A percentile compares a stretch with the other conserved stretches of the same genome.
These are phyloP conservation scores for Catharus fuscescens DNA, from an alignment of 2,113 vertebrate species.

Conservation along the genomic window DNA sequence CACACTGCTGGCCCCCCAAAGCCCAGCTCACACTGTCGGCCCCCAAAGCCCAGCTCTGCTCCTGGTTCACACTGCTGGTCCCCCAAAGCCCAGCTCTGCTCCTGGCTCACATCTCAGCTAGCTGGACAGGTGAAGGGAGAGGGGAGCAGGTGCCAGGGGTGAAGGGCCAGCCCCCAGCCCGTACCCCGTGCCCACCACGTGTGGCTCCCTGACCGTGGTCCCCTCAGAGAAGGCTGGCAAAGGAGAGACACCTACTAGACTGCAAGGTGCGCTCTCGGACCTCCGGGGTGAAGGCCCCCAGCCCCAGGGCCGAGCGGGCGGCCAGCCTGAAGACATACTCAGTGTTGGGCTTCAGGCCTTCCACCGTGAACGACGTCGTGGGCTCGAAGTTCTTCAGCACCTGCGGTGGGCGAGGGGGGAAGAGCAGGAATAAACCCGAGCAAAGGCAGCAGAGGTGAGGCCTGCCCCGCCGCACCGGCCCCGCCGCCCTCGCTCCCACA, in stretches of 20 bases:
- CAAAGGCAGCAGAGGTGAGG: background rate
- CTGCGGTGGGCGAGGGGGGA: conserved; percentile 62
- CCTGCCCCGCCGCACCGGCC: background rate
- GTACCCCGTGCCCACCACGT: too few species aligned
- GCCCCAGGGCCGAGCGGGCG: conserved; percentile 90
- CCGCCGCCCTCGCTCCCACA: too few species aligned
- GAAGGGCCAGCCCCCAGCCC: background rate
- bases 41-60: background rate
- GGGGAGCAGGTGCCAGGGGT: background rate
- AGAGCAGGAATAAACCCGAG: background rate
- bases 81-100: background rate
- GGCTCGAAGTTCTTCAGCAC: conserved; percentile 89
- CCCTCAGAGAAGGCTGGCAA: conserved; percentile 64
- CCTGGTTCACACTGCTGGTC: too few species aligned
- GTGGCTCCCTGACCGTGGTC: conserved; percentile 31
- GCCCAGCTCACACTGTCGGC: background rate
- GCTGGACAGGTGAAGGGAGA: background rate
- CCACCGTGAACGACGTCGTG: conserved; percentile 84
- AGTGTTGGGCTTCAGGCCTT: conserved; percentile 91
- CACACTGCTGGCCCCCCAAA: too few species aligned
- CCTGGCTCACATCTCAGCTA: background rate
- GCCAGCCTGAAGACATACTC: conserved; percentile 95
- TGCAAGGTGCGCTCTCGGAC: conserved; percentile 93
- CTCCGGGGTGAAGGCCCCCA: conserved; percentile 94
- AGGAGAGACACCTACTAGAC: conserved; percentile 94